Evolutionary conservation across 2,797 vertebrate genomes (phyloP).

Genomic region (Sus cebifrons): DNA sequence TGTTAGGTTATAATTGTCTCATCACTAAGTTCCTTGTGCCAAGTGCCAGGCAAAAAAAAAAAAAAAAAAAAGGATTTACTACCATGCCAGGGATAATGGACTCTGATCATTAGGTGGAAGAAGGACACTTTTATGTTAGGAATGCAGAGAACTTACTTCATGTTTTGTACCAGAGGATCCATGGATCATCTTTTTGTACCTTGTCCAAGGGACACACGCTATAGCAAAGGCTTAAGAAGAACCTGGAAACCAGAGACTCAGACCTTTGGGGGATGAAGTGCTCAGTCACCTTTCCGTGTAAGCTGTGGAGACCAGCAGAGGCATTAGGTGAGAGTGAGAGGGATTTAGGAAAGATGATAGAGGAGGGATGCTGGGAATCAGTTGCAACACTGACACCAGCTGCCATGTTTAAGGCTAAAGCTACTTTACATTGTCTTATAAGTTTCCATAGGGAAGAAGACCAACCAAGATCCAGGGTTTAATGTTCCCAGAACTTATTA

Average conservation of each 20-base stretch:
- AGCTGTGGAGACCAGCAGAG: not conserved
- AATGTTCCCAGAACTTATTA: not conserved
- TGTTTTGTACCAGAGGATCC: not conserved
- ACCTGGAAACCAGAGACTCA: not conserved
- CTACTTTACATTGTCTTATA: not conserved
- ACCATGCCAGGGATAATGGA: not conserved
- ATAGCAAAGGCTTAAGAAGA: not conserved
- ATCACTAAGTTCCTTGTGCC: not conserved
- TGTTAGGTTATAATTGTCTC: not conserved
- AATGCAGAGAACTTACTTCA: not conserved
- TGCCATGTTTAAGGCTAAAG: not conserved
- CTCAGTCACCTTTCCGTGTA: not conserved
- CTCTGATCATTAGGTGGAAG: not conserved
- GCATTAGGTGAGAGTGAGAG: not conserved
- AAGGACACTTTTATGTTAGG: not conserved
- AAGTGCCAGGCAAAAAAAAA: not conserved
- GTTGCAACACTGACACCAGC: not conserved
- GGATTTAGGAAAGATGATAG: not conserved
- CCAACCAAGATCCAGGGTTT: not conserved
- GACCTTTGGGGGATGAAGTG: not conserved
- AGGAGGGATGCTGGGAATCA: not conserved
- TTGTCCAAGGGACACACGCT: not conserved
- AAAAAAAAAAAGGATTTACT: not conserved
- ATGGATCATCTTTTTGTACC: not conserved
- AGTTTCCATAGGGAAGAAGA: not conserved